Evolutionary conservation across 2,888 invertebrate species (phyloP).

Genomic region (Leucophora obtusa): DNA sequence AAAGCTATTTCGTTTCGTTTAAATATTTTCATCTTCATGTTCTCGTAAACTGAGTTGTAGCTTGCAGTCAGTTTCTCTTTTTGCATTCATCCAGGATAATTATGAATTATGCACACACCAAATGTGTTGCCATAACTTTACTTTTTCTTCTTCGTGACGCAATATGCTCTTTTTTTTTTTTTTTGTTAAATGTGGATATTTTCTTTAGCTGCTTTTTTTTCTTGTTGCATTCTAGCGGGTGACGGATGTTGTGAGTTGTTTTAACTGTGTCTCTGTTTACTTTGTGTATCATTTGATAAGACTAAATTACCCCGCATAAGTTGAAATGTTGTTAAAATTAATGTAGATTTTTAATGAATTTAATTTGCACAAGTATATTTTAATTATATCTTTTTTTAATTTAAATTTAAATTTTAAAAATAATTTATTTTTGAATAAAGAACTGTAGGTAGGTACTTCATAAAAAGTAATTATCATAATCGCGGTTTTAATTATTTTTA

Average conservation of each 20-base stretch:
- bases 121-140: conserved; percentile 58
- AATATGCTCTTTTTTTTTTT: conserved; percentile 30
- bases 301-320: conserved; percentile 37
- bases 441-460: no score
- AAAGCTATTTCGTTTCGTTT: conserved; percentile 26
- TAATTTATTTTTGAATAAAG: no score
- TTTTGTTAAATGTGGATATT: background rate
- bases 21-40: background rate
- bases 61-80: conserved; percentile 40
- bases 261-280: conserved; percentile 13
- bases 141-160: conserved; percentile 14
- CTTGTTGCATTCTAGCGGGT: background rate
- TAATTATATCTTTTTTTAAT: no score
- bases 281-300: conserved; percentile 38
- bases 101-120: conserved; percentile 59
- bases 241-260: background rate
- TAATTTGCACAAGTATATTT: conserved; percentile 4
- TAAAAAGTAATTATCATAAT: no score
- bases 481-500: no score
- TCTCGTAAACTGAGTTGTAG: conserved; percentile 27
- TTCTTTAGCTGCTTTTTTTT: background rate
- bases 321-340: conserved; percentile 23
- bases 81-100: conserved; percentile 52
- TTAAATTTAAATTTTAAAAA: no score
- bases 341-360: conserved; percentile 20